A percentile compares a stretch with the other conserved stretches of the same genome.
Evolutionary conservation across 1,140 invertebrate species (phyloP).

Genomic region (Himalopsyche phryganea): DNA sequence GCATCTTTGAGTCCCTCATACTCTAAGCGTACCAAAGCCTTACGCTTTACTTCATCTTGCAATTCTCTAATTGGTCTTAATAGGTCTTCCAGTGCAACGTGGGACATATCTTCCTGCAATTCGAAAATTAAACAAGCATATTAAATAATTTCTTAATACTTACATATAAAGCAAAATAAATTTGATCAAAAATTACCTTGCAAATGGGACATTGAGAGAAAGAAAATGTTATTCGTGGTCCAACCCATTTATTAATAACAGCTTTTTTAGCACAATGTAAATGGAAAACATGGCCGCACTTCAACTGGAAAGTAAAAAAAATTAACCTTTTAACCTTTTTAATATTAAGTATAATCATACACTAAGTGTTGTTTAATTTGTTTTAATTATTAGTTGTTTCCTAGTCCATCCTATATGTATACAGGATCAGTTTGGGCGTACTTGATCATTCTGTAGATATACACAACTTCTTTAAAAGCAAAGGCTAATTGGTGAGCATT

Average conservation of each 20-base stretch:
- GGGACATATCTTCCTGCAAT: conserved; percentile 72
- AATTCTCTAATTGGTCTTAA: conserved; percentile 77
- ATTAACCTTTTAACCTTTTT: conserved; percentile 1
- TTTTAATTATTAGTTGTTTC: too few species aligned
- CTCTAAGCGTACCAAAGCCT: conserved; percentile 94
- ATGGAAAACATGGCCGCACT: conserved; percentile 96
- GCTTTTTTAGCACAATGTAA: conserved; percentile 86
- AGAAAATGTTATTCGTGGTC: conserved; percentile 93
- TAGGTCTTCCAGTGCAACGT: conserved; percentile 73
- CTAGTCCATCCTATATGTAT: too few species aligned
- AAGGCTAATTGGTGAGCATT: too few species aligned
- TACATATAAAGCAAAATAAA: background rate
- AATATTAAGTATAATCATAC: too few species aligned
- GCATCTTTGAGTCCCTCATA: conserved; percentile 87
- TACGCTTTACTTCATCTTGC: conserved; percentile 86
- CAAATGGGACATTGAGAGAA: conserved; percentile 97
- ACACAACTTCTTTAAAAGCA: too few species aligned
- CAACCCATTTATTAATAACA: conserved; percentile 85
- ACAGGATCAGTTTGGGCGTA: too few species aligned
- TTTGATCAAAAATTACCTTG: conserved; percentile 79
- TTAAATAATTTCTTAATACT: too few species aligned
- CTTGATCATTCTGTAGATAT: too few species aligned
- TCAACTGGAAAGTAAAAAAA: conserved; percentile 60
- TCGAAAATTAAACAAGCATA: background rate
- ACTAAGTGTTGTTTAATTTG: too few species aligned